Conservation (phyloP, 1,140 invertebrate species). For the Hylyphantes graminicola region DNA sequence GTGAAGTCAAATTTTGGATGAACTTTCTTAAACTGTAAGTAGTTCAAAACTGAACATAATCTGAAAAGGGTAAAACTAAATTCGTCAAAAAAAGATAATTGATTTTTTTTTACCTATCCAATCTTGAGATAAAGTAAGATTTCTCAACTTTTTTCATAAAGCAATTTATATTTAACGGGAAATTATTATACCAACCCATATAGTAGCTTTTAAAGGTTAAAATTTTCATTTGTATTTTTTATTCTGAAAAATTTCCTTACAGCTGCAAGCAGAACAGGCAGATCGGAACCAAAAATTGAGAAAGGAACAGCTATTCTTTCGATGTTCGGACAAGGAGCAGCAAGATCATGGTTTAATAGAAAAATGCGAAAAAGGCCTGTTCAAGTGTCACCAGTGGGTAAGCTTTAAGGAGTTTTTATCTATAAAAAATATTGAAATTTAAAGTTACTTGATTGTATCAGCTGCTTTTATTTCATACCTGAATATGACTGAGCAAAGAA, state of each 20-base stretch:
- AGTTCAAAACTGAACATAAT: no score
- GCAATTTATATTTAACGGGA: no score
- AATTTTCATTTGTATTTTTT: not conserved
- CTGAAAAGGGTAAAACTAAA: not conserved
- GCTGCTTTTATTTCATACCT: no score
- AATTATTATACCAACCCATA: no score
- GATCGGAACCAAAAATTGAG: conserved; percentile 38
- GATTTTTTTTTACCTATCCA: not conserved
- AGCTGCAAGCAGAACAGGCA: conserved; percentile 32
- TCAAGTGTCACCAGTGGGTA: conserved; percentile 55
- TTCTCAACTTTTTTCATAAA: no score
- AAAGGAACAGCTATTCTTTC: conserved; percentile 51
- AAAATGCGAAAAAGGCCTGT: conserved; percentile 53
- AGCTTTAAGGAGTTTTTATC: not conserved
- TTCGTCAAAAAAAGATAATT: not conserved
- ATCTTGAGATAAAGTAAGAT: no score
- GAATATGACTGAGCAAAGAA: no score
- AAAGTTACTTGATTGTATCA: no score
- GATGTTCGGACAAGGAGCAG: conserved; percentile 47
- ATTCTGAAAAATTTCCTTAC: not conserved
- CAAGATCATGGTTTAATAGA: conserved; percentile 55
- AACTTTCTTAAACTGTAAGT: no score
- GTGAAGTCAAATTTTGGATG: no score
- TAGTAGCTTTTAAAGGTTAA: no score
- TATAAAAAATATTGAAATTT: not conserved